Evolutionary conservation across 2,888 invertebrate genomes (phyloP).

Genomic region (Lasioglossum calceatum): DNA sequence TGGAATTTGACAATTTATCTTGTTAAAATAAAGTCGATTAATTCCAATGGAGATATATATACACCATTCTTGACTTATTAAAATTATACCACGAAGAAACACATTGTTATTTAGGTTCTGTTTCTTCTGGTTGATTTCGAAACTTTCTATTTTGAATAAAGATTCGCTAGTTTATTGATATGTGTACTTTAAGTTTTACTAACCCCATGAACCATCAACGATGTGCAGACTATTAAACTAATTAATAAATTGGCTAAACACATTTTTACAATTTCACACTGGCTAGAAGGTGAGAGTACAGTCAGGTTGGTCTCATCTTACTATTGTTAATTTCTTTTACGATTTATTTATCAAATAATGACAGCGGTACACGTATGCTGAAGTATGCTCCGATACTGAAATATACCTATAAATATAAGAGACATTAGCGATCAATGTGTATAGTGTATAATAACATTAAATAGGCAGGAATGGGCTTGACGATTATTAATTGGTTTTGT

Average conservation of each 20-base stretch:
- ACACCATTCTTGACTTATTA: not conserved
- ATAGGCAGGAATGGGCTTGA: not conserved
- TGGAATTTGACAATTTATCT: constrained; percentile 69
- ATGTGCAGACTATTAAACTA: constrained; percentile 56
- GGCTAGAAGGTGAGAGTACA: constrained; percentile 7
- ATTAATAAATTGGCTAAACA: constrained; percentile 55
- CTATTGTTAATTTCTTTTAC: constrained; percentile 14
- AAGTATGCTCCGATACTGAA: constrained; percentile 13
- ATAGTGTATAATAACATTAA: not conserved
- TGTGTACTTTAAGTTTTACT: constrained; percentile 35
- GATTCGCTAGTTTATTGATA: not conserved
- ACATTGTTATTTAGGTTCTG: not conserved
- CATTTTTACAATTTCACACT: constrained; percentile 58
- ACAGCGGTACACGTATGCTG: constrained; percentile 12
- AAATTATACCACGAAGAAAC: not conserved
- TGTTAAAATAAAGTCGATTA: not conserved
- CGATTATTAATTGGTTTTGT: not conserved
- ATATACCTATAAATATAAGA: not conserved
- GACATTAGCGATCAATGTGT: not conserved
- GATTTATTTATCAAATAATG: constrained; percentile 36
- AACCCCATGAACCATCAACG: constrained; percentile 62
- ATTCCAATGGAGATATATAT: not conserved
- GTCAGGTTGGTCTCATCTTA: constrained; percentile 52
- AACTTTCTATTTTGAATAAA: not conserved
- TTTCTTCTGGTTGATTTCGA: not conserved